Percentiles rank a stretch among this genome's conserved stretches.
phyloP scores from a whole-genome alignment of 2,888 invertebrate genomes.

The Venusia cambrica region DNA sequence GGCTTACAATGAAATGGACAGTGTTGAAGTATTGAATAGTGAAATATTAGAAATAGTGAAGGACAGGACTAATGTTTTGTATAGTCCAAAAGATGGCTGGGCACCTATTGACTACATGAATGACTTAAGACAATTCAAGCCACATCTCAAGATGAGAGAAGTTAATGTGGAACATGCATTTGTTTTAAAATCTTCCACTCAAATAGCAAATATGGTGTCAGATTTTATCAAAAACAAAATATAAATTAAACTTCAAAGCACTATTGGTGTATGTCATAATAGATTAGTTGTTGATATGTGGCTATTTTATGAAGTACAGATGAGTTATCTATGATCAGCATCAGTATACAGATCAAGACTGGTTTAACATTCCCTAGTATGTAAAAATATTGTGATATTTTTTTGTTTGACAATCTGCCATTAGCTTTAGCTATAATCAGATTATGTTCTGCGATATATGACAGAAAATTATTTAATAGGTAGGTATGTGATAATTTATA shows the following conservation, averaged over 20 bases:
- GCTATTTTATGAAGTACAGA: too few relatives aligned
- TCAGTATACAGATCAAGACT: too few relatives aligned
- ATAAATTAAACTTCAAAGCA: conserved; percentile 29
- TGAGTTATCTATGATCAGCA: too few relatives aligned
- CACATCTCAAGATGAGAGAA: conserved; percentile 48
- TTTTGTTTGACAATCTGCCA: too few relatives aligned
- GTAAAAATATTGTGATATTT: too few relatives aligned
- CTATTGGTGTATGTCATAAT: too few relatives aligned
- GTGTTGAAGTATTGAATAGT: conserved; percentile 84
- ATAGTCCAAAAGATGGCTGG: conserved; percentile 91
- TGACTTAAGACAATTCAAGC: conserved; percentile 73
- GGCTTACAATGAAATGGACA: conserved; percentile 90
- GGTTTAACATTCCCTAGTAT: too few relatives aligned
- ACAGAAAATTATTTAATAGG: too few relatives aligned
- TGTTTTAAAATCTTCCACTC: conserved; percentile 84
- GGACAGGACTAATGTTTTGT: conserved; percentile 82
- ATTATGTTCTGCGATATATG: too few relatives aligned
- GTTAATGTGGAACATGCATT: conserved; percentile 86
- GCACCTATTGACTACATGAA: conserved; percentile 87
- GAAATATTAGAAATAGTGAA: conserved; percentile 84
- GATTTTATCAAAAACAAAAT: conserved; percentile 43
- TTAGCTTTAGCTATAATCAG: too few relatives aligned
- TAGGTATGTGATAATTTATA: too few relatives aligned
- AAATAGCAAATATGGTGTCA: conserved; percentile 74
- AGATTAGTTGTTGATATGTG: too few relatives aligned